These are phyloP conservation scores for Vimba vimba DNA, from an alignment of 2,113 vertebrate species.

Conservation along the genomic window DNA sequence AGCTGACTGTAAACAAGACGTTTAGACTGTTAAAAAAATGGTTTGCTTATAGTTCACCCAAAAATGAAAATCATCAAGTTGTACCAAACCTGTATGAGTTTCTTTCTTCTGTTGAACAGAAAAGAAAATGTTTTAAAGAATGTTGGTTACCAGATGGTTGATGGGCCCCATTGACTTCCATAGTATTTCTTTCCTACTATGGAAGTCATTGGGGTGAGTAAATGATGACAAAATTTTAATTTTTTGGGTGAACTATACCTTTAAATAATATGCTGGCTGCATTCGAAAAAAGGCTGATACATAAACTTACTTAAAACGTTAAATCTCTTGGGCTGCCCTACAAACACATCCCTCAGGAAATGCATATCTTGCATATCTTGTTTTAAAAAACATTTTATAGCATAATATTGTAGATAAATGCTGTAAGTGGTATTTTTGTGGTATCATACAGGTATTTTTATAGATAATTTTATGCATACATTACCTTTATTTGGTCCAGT, in stretches of 20 bases:
- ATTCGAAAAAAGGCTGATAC: not conserved
- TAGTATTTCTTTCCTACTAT: too few relatives aligned
- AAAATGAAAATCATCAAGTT: too few relatives aligned
- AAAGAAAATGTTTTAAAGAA: too few relatives aligned
- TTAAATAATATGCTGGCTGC: not conserved
- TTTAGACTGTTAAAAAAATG: not conserved
- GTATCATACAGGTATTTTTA: not conserved
- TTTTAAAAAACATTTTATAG: not conserved
- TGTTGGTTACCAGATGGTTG: too few relatives aligned
- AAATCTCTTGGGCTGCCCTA: not conserved
- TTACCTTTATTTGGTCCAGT: not conserved
- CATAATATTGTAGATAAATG: not conserved
- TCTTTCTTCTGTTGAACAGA: too few relatives aligned
- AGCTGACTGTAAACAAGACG: not conserved
- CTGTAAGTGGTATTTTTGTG: not conserved
- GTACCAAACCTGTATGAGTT: too few relatives aligned
- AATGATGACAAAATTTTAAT: too few relatives aligned
- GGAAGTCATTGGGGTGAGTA: too few relatives aligned
- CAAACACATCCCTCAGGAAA: not conserved
- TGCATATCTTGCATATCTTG: not conserved
- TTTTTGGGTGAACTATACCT: too few relatives aligned
- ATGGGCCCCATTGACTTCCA: too few relatives aligned
- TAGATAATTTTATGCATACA: not conserved
- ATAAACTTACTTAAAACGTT: not conserved
- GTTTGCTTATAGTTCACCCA: too few relatives aligned